Base-by-base conservation (phyloP, 2,888 invertebrate genomes). In the Pherbina coryleti region DNA sequence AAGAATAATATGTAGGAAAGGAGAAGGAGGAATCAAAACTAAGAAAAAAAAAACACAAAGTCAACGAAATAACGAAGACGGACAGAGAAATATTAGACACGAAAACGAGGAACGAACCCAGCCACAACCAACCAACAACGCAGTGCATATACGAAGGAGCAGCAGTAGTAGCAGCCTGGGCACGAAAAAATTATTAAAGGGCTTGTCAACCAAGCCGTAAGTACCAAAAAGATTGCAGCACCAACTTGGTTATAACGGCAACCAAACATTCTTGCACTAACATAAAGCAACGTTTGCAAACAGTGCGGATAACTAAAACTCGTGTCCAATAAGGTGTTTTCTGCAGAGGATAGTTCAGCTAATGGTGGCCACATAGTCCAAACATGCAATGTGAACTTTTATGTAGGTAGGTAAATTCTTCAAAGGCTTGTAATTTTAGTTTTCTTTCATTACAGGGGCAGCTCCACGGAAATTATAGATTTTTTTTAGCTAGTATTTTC, bases 31-130 rank as follows among this genome's bases (percentile, higher is more conserved):
- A 8, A 75, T 67, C 14, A 22, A 73, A 60, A 19, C 44, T 51
- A 75, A 75, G 66, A 64, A 34, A 51, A 64, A 74, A 67, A 69
- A 69, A 69, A 7, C n/a, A 14, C 14, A 69, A 51, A 69, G 51
- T 66, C 28, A 49, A 66, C 53, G 17, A 75, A 67, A 53, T 55
- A 37, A 37, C 66, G 25, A 67, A 57, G 67, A 51, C 66, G 19
- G 55, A 37, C 37, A 64, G 19, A 64, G 19, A 75, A 66, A 55
- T 69, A 19, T 69, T 53, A 67, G 28, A 37, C 49, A 66, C 53
- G 49, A 53, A 55, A 44, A 34, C 19, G 19, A 66, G 19, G 44
- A 55, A 67, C 55, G 19, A 75, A 5, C 55, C 67, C 53, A 55
- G 25, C 51, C 66, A 71, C 53, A 55, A 28, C 75, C 55, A 75